Base-by-base conservation (phyloP, 2,888 invertebrate genomes). In the Tipula lateralis region DNA sequence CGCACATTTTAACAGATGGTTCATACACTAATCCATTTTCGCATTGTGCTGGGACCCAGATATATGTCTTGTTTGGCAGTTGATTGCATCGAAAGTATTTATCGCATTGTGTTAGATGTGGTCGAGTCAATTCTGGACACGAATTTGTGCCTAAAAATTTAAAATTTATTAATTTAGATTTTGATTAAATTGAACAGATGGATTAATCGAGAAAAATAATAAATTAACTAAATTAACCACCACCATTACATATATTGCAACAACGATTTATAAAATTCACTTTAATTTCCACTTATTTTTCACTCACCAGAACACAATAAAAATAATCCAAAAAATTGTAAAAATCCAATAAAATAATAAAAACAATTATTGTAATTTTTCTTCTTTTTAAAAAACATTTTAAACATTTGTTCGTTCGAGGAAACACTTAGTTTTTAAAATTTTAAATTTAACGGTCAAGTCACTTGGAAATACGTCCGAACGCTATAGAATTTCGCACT, bases 91-190 rank as follows among this genome's bases (percentile, higher is more conserved):
- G 89, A 86, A 88, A 90, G 85, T 88, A 90, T 29, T 88, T 87
- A 85, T 90, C 89, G 85, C 90, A 90, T n/a, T 89, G 88, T 1
- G 89, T 89, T 85, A 88, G 88, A 84, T 90, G 90, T 0, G 89
- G 88, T 12, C 88, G 88, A 13, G 88, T 88, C 85, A 88, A 88
- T 87, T 90, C 89, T 83, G 89, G 89, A 86, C 90, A 90, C 84
- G 88, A 88, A 86, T 89, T 89, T 84, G 89, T 90, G 89, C 83
- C 32, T 80, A 29, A 32, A 80, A 29, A 29, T 83, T 83, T 83
- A 16, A 34, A 19, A 12, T 83, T 7, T 0, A 12, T 24, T 1
- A 30, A 80, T 19, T 80, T 6, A 7, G 24, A 29, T 24, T 82
- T 29, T 29, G 9, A 82, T 12, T n/a, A n/a, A n/a, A n/a, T n/a